Conservation (phyloP, 2,113 vertebrate genomes). For the Tiliqua scincoides region DNA sequence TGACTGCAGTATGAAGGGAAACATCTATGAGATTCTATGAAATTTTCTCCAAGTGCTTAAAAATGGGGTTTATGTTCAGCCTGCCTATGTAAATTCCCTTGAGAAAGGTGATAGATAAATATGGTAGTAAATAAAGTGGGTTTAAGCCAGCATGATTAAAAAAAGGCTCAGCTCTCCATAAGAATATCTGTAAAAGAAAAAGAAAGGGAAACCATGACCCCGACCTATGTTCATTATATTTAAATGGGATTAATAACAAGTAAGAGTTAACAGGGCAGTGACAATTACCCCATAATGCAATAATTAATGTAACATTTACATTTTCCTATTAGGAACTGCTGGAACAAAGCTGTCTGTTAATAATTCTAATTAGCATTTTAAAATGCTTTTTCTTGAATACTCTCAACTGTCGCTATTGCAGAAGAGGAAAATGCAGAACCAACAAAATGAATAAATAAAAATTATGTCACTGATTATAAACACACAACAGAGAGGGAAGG, state of each 20-base stretch:
- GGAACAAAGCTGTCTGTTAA: conserved; percentile 51
- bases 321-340: conserved; percentile 41
- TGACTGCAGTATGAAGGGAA: too few relatives aligned
- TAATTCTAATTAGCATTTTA: conserved; percentile 57
- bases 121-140: too few relatives aligned
- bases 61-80: too few relatives aligned
- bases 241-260: background rate
- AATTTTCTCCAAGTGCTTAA: too few relatives aligned
- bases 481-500: conserved; percentile 21
- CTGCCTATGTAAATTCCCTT: too few relatives aligned
- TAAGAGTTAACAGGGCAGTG: background rate
- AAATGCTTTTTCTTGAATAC: conserved; percentile 53
- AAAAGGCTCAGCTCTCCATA: background rate
- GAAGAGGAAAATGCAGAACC: conserved; percentile 49
- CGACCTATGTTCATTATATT: background rate
- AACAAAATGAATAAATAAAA: background rate
- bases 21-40: too few relatives aligned
- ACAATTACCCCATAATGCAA: conserved; percentile 46
- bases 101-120: too few relatives aligned
- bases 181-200: background rate
- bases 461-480: conserved; percentile 49
- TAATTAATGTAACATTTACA: conserved; percentile 47
- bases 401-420: conserved; percentile 46
- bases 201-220: background rate
- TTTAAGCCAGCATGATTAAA: background rate